Evolutionary conservation across 1,140 invertebrate species (phyloP), one percentile per base, ranked within the genome.

Genomic region (Hyposmocoma kahamanoa): DNA sequence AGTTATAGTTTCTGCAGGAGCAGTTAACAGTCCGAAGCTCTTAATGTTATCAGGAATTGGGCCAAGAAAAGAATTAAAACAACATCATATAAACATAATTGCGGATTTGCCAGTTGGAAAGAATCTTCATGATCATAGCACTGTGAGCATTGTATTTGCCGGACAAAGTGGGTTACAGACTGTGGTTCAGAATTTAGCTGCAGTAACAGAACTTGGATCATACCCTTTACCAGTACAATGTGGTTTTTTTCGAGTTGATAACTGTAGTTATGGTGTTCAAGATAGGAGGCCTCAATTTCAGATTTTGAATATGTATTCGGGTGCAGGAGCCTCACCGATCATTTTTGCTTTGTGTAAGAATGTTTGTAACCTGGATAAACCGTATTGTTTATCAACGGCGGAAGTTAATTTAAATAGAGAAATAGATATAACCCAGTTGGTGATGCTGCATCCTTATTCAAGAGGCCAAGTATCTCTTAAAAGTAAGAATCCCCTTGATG

Each of bases 1-100:
- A 75, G 88, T 94, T 0, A 90, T 94, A 17, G 38, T 95, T 0
- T 91, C 92, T 1, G 92, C 92, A 0, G 93, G 93, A 0, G 87
- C 91, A 0, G 91, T 95, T 1, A 92, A 92, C 30, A 89, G 88
- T 2, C 91, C 94, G 0, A 92, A 94, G 53, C 67, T 96, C 18
- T 68, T 96, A 47, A 94, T 96, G 93, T 62, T 96, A 0, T 95
- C 93, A 0, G 95, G 95, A 0, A 87, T 96, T 36, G 95, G 95
- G 1, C 94, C 94, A 0, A 79, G 78, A 20, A 83, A 90, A 3
- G 92, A 96, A 44, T 77, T 96, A 1, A 64, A 84, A 11, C 69
- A 90, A 38, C 59, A 91, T 18, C 89, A 90, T 1, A 92, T 95
- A 20, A 87, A 87, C 0, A 87, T 93, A 0, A 42, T 94, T 0